Base-by-base conservation (phyloP, 2,797 vertebrate genomes). In the Propithecus perrieri region DNA sequence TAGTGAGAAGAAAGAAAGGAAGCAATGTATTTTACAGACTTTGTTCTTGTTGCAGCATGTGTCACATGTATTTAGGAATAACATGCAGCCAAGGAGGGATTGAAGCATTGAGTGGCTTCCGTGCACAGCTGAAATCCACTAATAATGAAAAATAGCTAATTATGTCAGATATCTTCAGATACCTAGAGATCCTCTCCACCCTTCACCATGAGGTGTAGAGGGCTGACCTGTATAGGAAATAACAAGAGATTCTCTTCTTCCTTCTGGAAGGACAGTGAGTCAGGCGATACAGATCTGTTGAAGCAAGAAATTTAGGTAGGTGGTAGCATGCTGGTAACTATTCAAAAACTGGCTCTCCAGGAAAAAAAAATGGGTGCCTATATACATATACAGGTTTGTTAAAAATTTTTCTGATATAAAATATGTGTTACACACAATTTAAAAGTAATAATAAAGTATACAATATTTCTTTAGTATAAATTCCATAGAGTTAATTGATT, bases 391-490 rank as follows among this genome's bases (percentile, higher is more conserved):
- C 7, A 63, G 12, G 5, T 30, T 50, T 71, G 50, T n/a, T 78
- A 30, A 30, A 83, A 85, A 61, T 76, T 57, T 38, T 85, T 65
- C 78, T 67, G 71, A 65, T 61, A 80, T 7, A 46, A 75, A 74
- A 12, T 30, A 30, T 55, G 22, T 13, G 11, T 24, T 43, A 20
- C 15, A 46, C 12, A 17, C 43, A 35, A 43, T 59, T 89, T 92
- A 92, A 57, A 96, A 87, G 76, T 78, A 41, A 72, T 55, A 80
- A 89, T 88, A 71, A 86, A 74, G 59, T 83, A 83, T 67, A 38
- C 55, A 67, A 74, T 85, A 89, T 79, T 84, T 92, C 63, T 67
- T 92, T 92, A 85, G 41, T 74, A 80, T 89, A 80, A 89, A 89
- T 96, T 79, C 79, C 18, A 43, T 35, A 43, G 71, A 67, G 28